Percentiles rank a stretch among this genome's conserved stretches.
Evolutionary conservation across 1,140 invertebrate species (phyloP).

Genomic region (Pteromalus puparum): DNA sequence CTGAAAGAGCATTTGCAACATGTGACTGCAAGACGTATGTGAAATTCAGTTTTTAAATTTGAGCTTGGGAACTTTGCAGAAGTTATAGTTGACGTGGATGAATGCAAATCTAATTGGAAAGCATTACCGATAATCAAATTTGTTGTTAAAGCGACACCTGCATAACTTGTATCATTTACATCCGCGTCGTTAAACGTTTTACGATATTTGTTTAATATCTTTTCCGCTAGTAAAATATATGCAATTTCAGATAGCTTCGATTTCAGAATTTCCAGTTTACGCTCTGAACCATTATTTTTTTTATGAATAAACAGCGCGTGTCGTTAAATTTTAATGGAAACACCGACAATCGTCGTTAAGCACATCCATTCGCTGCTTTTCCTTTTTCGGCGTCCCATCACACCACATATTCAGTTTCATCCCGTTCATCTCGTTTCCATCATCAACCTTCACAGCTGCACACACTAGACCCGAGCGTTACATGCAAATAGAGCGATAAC

Average conservation of each 20-base stretch:
- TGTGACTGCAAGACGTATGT: background rate
- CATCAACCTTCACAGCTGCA: background rate
- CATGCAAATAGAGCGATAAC: conserved; percentile 35
- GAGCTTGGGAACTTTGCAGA: no score
- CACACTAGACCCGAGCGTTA: background rate
- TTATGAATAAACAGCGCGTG: background rate
- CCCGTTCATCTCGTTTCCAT: background rate
- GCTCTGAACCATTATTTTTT: no score
- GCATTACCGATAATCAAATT: background rate
- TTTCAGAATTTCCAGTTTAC: no score
- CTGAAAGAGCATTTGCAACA: background rate
- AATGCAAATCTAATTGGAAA: background rate
- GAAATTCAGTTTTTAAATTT: no score
- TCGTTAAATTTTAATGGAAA: conserved; percentile 13
- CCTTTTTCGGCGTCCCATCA: background rate
- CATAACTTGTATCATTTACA: background rate
- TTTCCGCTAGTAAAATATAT: background rate
- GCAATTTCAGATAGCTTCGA: background rate
- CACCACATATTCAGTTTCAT: background rate
- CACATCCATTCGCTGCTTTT: background rate
- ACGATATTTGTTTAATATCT: background rate
- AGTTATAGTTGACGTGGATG: background rate
- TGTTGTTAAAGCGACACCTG: background rate
- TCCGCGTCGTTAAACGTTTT: background rate
- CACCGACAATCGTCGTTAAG: background rate